Base-by-base conservation (phyloP, 2,797 vertebrate genomes). In the Clarias platycephalus region DNA sequence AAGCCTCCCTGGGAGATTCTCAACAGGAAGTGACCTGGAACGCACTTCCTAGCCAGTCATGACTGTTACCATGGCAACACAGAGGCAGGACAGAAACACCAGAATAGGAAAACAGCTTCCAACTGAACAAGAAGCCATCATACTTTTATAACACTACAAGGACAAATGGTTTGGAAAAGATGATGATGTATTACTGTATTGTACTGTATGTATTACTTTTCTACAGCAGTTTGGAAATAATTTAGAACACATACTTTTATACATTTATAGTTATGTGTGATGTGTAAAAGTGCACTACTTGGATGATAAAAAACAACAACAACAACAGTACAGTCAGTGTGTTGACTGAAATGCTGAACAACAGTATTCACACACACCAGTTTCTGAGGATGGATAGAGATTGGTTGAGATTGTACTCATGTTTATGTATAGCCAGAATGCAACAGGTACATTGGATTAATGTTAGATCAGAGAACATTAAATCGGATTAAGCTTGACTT, bases 21-120 rank as follows among this genome's bases (percentile, higher is more conserved):
- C 87, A 89, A 89, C 67, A n/a, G 91, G 90, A 91, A 86, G 87
- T 86, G 85, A 86, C 79, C 60, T 76, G 79, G 84, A 85, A 90
- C 71, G n/a, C 86, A 87, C 84, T 84, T 86, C 85, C 82, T 89
- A 85, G 77, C 64, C 72, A 85, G 86, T 81, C 88, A 91, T 12
- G 8, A 24, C 80, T 2, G 91, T 94, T 90, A 81, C 93, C 91
- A 93, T 67, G 76, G 92, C 86, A 93, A 93, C 93, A 78, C 85
- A 86, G 62, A 74, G 83, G 87, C 81, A 76, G 88, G 87, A 71
- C 34, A 87, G 83, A 71, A 70, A 84, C 74, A 89, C 86, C 60
- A 63, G 85, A 75, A 81, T 83, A 83, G 88, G 86, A 86, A 82
- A 84, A 60, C 75, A 76, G 80, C 53, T 68, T 74, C 20, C 60